Conservation (phyloP, 2,888 invertebrate genomes). For the Endotricha flammealis region DNA sequence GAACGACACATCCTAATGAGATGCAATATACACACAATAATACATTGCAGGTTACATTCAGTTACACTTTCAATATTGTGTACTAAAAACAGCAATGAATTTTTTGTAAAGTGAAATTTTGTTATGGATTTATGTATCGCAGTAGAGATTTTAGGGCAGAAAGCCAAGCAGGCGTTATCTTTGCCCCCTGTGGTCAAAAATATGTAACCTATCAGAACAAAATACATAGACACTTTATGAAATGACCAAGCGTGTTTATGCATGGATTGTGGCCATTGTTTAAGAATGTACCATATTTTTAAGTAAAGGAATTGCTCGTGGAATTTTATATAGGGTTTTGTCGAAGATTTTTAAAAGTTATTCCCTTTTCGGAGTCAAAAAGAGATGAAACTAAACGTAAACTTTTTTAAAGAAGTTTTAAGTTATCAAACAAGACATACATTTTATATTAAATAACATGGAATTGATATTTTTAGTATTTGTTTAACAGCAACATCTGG, state of each 20-base stretch:
- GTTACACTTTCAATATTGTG: background rate
- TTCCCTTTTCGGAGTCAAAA: too few species aligned
- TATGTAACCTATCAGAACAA: constrained; percentile 59
- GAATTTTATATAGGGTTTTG: too few species aligned
- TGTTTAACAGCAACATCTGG: too few species aligned
- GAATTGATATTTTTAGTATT: too few species aligned
- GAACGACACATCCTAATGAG: background rate
- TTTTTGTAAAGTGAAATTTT: too few species aligned
- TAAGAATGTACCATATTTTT: constrained; percentile 9
- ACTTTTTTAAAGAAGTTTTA: too few species aligned
- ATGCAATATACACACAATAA: too few species aligned
- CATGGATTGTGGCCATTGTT: constrained; percentile 21
- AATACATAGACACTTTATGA: constrained; percentile 45
- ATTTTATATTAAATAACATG: too few species aligned
- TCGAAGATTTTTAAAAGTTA: too few species aligned
- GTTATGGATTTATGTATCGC: too few species aligned
- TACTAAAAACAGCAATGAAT: background rate
- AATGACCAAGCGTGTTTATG: constrained; percentile 46
- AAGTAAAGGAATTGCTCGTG: constrained; percentile 8
- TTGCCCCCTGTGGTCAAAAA: constrained; percentile 52
- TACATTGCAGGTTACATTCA: background rate
- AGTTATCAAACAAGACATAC: too few species aligned
- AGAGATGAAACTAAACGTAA: too few species aligned
- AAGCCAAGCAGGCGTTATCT: constrained; percentile 45
- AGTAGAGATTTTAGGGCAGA: constrained; percentile 48